These are phyloP conservation scores for Prochilodus magdalenae DNA, from an alignment of 2,113 vertebrate species.

Conservation along the genomic window DNA sequence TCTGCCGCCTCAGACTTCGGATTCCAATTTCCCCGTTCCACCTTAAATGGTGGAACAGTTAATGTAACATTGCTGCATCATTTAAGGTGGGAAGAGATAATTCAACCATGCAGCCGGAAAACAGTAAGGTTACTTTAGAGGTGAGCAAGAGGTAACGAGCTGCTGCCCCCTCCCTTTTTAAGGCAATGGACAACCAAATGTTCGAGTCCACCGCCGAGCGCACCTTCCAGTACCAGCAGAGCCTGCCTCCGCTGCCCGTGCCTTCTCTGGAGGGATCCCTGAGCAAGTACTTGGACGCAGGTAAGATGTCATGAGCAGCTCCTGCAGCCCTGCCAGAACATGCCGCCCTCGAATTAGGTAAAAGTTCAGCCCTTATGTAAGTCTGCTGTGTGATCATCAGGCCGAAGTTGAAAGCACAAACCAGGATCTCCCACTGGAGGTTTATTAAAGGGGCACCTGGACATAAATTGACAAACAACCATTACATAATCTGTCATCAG, in stretches of 20 bases:
- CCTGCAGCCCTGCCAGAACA: neutral
- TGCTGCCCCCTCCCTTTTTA: neutral
- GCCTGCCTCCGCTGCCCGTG: constrained; percentile 88
- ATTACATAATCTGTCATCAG: too few relatives aligned
- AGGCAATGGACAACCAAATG: constrained; percentile 84
- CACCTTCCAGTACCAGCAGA: constrained; percentile 91
- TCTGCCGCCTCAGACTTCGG: too few relatives aligned
- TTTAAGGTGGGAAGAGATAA: too few relatives aligned
- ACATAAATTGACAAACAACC: too few relatives aligned
- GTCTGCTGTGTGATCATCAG: neutral
- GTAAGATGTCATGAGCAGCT: constrained; percentile 65
- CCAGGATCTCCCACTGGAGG: neutral
- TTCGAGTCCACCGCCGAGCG: constrained; percentile 79
- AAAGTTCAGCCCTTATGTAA: neutral
- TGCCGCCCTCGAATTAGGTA: neutral
- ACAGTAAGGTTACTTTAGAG: too few relatives aligned
- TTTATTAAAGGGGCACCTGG: neutral
- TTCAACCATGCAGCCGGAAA: too few relatives aligned
- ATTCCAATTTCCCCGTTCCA: too few relatives aligned
- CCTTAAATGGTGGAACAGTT: too few relatives aligned
- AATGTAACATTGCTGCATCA: too few relatives aligned
- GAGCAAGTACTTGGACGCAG: constrained; percentile 90
- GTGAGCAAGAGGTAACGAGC: too few relatives aligned
- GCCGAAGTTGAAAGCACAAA: neutral
- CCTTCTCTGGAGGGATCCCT: constrained; percentile 87